Base-by-base conservation (phyloP, 2,113 vertebrate species). In the Chionis minor region DNA sequence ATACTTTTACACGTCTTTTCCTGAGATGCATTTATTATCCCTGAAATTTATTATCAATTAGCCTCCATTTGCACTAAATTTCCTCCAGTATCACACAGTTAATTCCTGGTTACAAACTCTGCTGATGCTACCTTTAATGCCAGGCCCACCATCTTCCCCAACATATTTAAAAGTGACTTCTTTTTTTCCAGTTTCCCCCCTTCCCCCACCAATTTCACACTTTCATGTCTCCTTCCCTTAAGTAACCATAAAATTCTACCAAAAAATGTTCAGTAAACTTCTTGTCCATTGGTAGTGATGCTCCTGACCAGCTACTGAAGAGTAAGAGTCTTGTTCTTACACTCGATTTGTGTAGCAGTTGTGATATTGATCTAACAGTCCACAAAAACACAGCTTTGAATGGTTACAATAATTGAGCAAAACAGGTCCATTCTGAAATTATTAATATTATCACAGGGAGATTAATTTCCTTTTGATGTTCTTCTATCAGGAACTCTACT, bases 391-490 rank as follows among this genome's bases (percentile, higher is more conserved):
- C 62, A 26, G 87, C 91, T 94, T 69, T 90, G 65, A 51, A 73
- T 21, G 32, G 65, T 88, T 82, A 66, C 80, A 94, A 77, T 96
- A 92, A 97, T 91, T 92, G 95, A 97, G 95, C 90, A 97, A 93
- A 97, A 91, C 59, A 94, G 19, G 6, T 63, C 83, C 90, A 93
- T 96, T 92, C 79, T 94, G 95, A 93, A 96, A 97, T 96, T 93
- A 90, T 88, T 97, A 94, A 81, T 74, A 87, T 69, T 92, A 88
- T 92, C 93, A 81, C 55, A 90, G 69, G 47, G 79, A 88, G 92
- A 94, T 93, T 97, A 96, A 97, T 96, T 96, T 97, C 96, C 92
- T 96, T 93, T 81, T 77, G 83, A 95, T 90, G 92, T 78, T 92
- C 80, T 91, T 95, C 95, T 97, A 94, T 92, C 92, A 95, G 81